Evolutionary conservation across 2,113 vertebrate genomes (phyloP), one percentile per base, ranked within the genome.

Genomic region (Coracopsis vasa): DNA sequence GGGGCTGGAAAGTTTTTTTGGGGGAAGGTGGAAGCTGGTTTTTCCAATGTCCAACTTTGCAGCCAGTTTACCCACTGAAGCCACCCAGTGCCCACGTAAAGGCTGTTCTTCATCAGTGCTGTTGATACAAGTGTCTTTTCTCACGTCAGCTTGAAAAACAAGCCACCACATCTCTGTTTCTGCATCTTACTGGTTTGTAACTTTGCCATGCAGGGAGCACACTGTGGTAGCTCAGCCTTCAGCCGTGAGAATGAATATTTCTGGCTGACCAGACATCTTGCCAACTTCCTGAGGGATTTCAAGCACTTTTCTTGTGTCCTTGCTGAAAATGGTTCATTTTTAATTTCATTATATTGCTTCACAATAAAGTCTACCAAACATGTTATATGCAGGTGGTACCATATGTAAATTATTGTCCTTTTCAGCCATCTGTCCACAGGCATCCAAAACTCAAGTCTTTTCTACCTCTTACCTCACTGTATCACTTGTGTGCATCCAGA

Each of bases 181-280:
- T 6, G 19, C 14, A 1, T 13, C 35, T 8, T 8, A 11, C 28
- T 12, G 20, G 3, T 15, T 14, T 19, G 47, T 47, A 41, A 2
- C 17, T 25, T 60, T 6, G 13, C 27, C 53, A 3, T 1, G 9
- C 25, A 15, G 35, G 44, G 56, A 61, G 35, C 56, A 10, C 6
- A 20, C 27, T 37, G 13, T 3, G 47, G 18, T 14, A 17, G 35
- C 75, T 35, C 50, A 31, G 50, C 37, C 31, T 41, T 44, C 25
- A 24, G 47, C 50, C 35, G 2, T 13, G 12, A 11, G 31, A 7
- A 48, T 1, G 28, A 29, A 4, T 8, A 12, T 9, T 56, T 56
- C 35, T 27, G 60, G 17, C 13, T 1, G 37, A 27, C 9, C 29
- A 3, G 1, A 4, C 31, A 6, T 2, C 50, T 12, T 37, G 3